Conservation (phyloP, 1,140 invertebrate species). For the Drosophila orena region DNA sequence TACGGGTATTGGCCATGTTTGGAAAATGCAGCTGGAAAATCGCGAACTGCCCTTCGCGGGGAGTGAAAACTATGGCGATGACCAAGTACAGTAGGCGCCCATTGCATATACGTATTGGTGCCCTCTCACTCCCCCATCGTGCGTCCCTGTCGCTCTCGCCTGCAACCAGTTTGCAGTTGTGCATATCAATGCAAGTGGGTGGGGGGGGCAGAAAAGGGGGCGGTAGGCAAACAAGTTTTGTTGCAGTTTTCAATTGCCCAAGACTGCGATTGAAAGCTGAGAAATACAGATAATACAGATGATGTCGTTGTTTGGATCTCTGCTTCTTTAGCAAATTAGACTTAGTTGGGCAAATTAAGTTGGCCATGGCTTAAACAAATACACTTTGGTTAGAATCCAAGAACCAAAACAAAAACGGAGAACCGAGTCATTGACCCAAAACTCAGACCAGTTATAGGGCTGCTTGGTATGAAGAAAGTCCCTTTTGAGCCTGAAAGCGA, state of each 20-base stretch:
- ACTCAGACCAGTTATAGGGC: conserved; percentile 72
- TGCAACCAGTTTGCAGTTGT: conserved; percentile 54
- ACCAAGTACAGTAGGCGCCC: conserved; percentile 55
- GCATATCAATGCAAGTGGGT: conserved; percentile 40
- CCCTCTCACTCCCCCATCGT: conserved; percentile 2
- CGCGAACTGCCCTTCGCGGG: conserved; percentile 19
- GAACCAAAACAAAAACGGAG: conserved; percentile 72
- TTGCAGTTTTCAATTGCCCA: conserved; percentile 67
- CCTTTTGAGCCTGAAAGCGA: conserved; percentile 54
- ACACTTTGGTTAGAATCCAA: conserved; percentile 12
- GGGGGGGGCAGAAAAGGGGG: conserved; percentile 5
- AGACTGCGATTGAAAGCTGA: conserved; percentile 28
- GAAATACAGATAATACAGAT: conserved; percentile 9
- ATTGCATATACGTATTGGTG: conserved; percentile 11
- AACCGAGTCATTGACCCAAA: conserved; percentile 74
- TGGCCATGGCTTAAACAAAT: background rate
- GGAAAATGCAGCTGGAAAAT: conserved; percentile 39
- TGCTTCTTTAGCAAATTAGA: conserved; percentile 42
- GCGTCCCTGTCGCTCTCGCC: conserved; percentile 7
- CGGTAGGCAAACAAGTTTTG: conserved; percentile 58
- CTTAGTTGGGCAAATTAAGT: conserved; percentile 16
- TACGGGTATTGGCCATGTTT: background rate
- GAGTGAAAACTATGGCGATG: conserved; percentile 27
- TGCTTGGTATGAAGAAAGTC: conserved; percentile 42
- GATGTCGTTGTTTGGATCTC: conserved; percentile 5